Percentiles rank a stretch among this genome's conserved stretches.
These are phyloP conservation scores for Ailuropoda melanoleuca DNA, from an alignment of 2,113 vertebrate genomes.

Conservation along the genomic window DNA sequence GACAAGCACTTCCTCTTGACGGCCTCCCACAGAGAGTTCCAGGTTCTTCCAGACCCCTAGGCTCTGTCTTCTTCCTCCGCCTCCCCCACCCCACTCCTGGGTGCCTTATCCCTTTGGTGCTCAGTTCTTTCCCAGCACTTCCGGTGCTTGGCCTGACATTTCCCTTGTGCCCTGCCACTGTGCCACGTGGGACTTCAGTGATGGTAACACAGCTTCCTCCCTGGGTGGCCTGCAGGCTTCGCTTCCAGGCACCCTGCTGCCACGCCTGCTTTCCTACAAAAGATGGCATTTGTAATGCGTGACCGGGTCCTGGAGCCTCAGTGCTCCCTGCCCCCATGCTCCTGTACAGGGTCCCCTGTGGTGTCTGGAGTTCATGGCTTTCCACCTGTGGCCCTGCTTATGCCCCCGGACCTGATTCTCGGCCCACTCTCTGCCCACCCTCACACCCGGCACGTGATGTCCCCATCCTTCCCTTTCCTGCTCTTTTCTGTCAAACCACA, in stretches of 20 bases:
- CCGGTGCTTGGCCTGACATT: neutral
- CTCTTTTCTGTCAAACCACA: neutral
- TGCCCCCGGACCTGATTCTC: neutral
- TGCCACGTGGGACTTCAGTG: neutral
- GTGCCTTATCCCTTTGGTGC: neutral
- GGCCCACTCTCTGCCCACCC: neutral
- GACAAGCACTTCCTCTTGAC: neutral
- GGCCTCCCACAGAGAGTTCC: neutral
- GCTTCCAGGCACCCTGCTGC: neutral
- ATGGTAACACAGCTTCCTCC: neutral
- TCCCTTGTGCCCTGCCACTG: neutral
- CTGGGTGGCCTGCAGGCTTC: neutral
- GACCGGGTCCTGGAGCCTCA: neutral
- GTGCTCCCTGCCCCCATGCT: neutral
- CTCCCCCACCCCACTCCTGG: too few species aligned
- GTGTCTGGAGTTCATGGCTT: neutral
- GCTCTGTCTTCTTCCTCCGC: too few species aligned
- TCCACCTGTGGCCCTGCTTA: fast-evolving
- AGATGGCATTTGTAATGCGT: neutral
- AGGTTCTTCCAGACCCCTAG: neutral
- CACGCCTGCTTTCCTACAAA: neutral
- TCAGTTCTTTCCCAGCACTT: neutral
- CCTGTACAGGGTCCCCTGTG: neutral
- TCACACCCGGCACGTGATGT: fast-evolving
- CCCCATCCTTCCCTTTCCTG: neutral